Evolutionary conservation across 2,797 vertebrate species (phyloP), one percentile per base, ranked within the genome.

Genomic region (Octomys mimax): DNA sequence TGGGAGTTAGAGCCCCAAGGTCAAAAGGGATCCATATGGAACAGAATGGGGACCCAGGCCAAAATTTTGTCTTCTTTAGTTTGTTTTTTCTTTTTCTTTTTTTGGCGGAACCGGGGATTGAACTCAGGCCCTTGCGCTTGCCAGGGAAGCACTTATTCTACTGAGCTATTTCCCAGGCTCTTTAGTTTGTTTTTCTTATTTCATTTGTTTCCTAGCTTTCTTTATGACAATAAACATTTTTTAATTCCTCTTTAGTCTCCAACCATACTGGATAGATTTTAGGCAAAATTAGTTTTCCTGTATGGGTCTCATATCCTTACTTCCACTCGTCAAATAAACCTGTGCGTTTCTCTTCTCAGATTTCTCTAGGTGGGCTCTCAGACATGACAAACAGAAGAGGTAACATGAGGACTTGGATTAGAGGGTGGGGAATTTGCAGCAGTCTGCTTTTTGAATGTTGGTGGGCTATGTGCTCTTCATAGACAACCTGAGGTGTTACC

Each of bases 141-240:
- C 46, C 46, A 49, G 46, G 10, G 46, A 49, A 49, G 46, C 10
- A 10, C 52, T 75, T 87, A 84, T 64, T 6, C 24, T 92, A 21
- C 61, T 26, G 21, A 22, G 21, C 61, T 26, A 21, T 19, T 2
- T 26, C 61, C 61, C 61, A 19, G 22, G 61, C 61, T 3, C 11
- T 68, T 91, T 93, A 39, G 21, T 80, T 92, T 94, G 36, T 87
- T 54, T 95, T 26, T 6, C 88, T 8, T 80, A 21, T n/a, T 71
- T 83, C 31, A 49, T 80, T 86, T 92, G 39, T 86, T 82, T 82
- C n/a, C 54, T 88, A 57, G 54, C 9, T 87, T 95, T 49, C 42
- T 70, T 82, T 87, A 73, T 85, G 54, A 87, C 21, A 22, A 0
- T 70, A 36, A 64, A 64, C 82, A 88, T 28, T 49, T 86, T 59